Base-by-base conservation (phyloP, 2,113 vertebrate genomes). In the Rhinopomastus cyanomelas region DNA sequence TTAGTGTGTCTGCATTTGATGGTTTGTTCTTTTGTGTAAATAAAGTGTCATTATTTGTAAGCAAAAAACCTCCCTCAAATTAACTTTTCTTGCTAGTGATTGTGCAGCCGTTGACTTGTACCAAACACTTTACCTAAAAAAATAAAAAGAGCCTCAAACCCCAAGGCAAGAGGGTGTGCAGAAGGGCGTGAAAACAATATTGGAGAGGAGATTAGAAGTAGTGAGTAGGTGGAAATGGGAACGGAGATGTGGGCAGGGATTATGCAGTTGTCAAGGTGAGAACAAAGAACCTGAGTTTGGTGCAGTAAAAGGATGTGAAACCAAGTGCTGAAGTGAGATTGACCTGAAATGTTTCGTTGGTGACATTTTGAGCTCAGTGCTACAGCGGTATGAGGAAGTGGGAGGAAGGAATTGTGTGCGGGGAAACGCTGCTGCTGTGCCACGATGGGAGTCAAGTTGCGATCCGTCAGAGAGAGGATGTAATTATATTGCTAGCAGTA, bases 91-190 rank as follows among this genome's bases (percentile, higher is more conserved):
- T 5, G 5, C 39, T 53, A 29, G 25, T 53, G 61, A 22, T 46
- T 49, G 23, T 19, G 14, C 62, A 73, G 61, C 30, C 1, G 1
- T 56, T 75, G 30, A 12, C 71, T 82, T 37, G 22, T n/a, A 52
- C 14, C 29, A 56, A 90, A 60, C 5, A 36, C 7, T 64, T 74
- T 3, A 15, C 4, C 25, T 20, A 36, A 48, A 26, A 36, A 61
- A 52, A 21, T 7, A 11, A 61, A 30, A 5, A 14, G 15, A n/a
- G 7, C n/a, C 34, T 15, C 60, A 81, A 32, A 22, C 59, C 89
- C 88, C 16, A 39, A 59, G 74, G 92, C 84, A 89, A 89, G 69
- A 96, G 62, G 84, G 89, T 53, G 91, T 95, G 91, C 77, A 59
- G 55, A 60, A 90, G 95, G 90, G 74, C 7, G 75, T 93, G 90